phyloP scores from a whole-genome alignment of 30 jellyfish, hydroid and myxozoan species.

The Cassiopea xamachana region DNA sequence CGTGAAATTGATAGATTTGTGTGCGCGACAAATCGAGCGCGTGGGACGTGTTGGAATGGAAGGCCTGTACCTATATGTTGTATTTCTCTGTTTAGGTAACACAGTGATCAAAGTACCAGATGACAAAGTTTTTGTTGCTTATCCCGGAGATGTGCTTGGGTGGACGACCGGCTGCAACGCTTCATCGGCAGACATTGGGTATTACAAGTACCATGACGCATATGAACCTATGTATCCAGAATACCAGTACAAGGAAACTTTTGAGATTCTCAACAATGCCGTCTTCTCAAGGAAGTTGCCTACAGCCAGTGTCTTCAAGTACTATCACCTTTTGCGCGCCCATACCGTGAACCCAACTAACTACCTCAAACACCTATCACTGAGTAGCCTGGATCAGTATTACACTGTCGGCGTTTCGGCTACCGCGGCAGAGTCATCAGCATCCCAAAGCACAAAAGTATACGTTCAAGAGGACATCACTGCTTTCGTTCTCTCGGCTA shows the following conservation, averaged over 20 bases:
- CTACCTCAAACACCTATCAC: slow-evolving; percentile 57
- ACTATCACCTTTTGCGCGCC: slow-evolving; percentile 53
- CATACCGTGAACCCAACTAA: slow-evolving; percentile 53
- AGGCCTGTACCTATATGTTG: no score
- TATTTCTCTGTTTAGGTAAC: slow-evolving; percentile 28
- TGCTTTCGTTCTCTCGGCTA: slow-evolving; percentile 27
- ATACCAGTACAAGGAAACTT: slow-evolving; percentile 29
- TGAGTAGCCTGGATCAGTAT: slow-evolving; percentile 41
- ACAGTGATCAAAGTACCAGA: slow-evolving; percentile 50
- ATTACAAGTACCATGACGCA: slow-evolving; percentile 8
- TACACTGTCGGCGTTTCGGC: slow-evolving; percentile 34
- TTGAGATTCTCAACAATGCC: slow-evolving; percentile 12
- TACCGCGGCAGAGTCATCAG: slow-evolving; percentile 57
- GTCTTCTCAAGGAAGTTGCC: slow-evolving; percentile 38
- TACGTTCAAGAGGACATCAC: slow-evolving; percentile 51
- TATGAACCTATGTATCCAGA: slow-evolving; percentile 51
- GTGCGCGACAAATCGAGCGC: no score
- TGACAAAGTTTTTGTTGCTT: slow-evolving; percentile 29
- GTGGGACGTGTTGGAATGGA: no score
- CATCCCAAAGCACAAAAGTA: slow-evolving; percentile 2
- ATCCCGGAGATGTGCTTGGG: slow-evolving; percentile 69
- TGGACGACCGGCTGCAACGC: slow-evolving; percentile 41
- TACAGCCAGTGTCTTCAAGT: slow-evolving; percentile 17
- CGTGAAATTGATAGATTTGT: no score
- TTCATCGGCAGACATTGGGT: slow-evolving; percentile 51